Base-by-base conservation (phyloP, 2,113 vertebrate species). In the Larimichthys polyactis region DNA sequence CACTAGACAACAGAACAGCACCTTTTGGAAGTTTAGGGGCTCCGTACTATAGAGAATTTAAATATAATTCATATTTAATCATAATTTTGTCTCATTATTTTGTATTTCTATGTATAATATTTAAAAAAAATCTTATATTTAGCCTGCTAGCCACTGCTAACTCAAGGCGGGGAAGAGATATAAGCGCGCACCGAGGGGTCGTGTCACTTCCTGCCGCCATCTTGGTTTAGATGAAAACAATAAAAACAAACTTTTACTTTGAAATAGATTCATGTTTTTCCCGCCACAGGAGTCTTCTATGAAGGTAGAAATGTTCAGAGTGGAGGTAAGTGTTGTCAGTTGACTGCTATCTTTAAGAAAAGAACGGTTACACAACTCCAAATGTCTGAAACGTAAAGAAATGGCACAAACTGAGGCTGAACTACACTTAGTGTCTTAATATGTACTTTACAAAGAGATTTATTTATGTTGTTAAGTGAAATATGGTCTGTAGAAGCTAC, bases 191-290 rank as follows among this genome's bases (percentile, higher is more conserved):
- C 36, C 1, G 36, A 40, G 8, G 36, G 7, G 9, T 5, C 0
- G 24, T 12, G 14, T 78, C 32, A 43, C 73, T 71, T 77, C 73
- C 73, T 27, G n/a, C 4, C 0, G 80, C 67, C 73, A 76, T 71
- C 27, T 82, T 75, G 58, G 69, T 66, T 67, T 59, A 19, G 3
- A 8, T 14, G 22, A 36, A 40, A 40, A 40, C 8, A 40, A 40
- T 40, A 40, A 1, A 40, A 40, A 40, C 36, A 40, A 8, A 40
- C 8, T 8, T 40, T 8, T 40, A 8, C 4, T 16, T 2, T 43
- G 0, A 2, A 16, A 10, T 0, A 3, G 4, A 9, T 2, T 1
- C 7, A n/a, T 29, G n/a, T 29, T 24, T 64, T 1, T 8, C 17
- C 7, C 2, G 4, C 2, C 1, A 11, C 7, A 62, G 4, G 46